A percentile compares a stretch with the other conserved stretches of the same genome.
Conservation (phyloP, 2,113 vertebrate species). For the Charina bottae region DNA sequence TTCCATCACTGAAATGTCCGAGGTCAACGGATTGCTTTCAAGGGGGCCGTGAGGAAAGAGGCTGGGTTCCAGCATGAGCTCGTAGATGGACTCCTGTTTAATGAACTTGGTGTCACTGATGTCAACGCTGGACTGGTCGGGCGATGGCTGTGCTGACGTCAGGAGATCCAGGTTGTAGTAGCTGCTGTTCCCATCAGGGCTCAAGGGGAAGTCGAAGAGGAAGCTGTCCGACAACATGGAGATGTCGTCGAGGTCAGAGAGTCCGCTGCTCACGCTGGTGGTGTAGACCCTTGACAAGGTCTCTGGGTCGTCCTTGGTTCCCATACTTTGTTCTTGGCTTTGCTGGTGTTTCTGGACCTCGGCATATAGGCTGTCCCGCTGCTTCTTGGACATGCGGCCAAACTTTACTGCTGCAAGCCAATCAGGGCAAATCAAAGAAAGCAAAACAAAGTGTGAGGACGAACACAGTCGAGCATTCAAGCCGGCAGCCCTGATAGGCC, state of each 20-base stretch:
- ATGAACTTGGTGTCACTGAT: conserved; percentile 76
- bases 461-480: too few relatives aligned
- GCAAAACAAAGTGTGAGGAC: background rate
- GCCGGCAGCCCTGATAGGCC: background rate
- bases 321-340: conserved; percentile 76
- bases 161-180: conserved; percentile 85
- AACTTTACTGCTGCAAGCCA: conserved; percentile 86
- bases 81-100: conserved; percentile 83
- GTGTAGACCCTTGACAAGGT: conserved; percentile 75
- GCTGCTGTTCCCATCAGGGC: conserved; percentile 77
- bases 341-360: conserved; percentile 94
- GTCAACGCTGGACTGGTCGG: conserved; percentile 83
- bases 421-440: background rate
- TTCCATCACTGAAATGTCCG: conserved; percentile 79
- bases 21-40: conserved; percentile 62
- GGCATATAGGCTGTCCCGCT: conserved; percentile 89
- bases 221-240: conserved; percentile 81
- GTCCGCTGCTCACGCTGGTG: conserved; percentile 77
- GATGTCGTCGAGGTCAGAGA: conserved; percentile 86
- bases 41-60: conserved; percentile 67
- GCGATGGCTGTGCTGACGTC: conserved; percentile 83
- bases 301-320: conserved; percentile 68
- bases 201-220: conserved; percentile 87
- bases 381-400: conserved; percentile 95
- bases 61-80: conserved; percentile 81